A percentile compares a stretch with the other conserved stretches of the same genome.
phyloP scores from a whole-genome alignment of 1,140 invertebrate species.

The Drosophila sp. region DNA sequence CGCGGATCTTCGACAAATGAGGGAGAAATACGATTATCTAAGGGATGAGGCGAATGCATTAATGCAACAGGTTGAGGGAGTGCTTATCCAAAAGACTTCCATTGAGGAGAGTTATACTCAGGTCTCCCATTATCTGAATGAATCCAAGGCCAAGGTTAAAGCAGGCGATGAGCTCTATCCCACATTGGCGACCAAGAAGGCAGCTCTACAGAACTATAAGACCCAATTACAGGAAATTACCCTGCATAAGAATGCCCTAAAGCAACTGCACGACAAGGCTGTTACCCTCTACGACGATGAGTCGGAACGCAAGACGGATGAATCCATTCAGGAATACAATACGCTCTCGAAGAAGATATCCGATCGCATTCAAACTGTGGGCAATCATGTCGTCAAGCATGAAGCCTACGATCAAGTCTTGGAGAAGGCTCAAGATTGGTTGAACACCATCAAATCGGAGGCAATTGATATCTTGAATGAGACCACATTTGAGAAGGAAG shows the following conservation, averaged over 20 bases:
- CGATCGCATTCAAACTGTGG: constrained; percentile 88
- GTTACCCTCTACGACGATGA: constrained; percentile 90
- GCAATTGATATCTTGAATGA: constrained; percentile 91
- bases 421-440: constrained; percentile 89
- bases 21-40: constrained; percentile 93
- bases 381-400: constrained; percentile 91
- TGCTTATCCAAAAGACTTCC: constrained; percentile 93
- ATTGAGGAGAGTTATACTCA: constrained; percentile 95
- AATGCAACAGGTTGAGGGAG: constrained; percentile 93
- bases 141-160: constrained; percentile 89
- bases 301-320: constrained; percentile 88
- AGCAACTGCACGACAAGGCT: constrained; percentile 91
- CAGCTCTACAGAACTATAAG: constrained; percentile 91
- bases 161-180: constrained; percentile 89
- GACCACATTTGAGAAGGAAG: constrained; percentile 89
- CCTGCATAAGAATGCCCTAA: constrained; percentile 91
- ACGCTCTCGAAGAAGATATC: constrained; percentile 88
- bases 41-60: constrained; percentile 93
- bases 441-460: constrained; percentile 87
- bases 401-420: constrained; percentile 92
- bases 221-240: constrained; percentile 92
- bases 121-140: constrained; percentile 92
- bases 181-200: constrained; percentile 93
- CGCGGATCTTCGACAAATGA: constrained; percentile 91
- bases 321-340: constrained; percentile 89